Evolutionary conservation across 2,113 vertebrate species (phyloP), one percentile per base, ranked within the genome.

Genomic region (Atherinomorus stipes): DNA sequence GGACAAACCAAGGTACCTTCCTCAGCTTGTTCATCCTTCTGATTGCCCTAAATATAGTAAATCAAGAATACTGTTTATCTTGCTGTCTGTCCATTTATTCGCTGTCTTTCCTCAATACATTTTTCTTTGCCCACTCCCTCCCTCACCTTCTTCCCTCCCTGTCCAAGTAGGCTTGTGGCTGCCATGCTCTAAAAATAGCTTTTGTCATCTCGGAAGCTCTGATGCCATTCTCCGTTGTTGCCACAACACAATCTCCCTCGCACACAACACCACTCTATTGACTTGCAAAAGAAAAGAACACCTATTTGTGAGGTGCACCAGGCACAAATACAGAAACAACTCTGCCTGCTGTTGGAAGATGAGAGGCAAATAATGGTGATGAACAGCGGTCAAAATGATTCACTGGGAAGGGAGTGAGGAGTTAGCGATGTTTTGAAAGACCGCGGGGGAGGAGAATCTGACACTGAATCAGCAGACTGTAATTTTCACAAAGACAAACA

Each of bases 111-210:
- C 1, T 9, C 45, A 45, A 19, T 19, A 26, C 26, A 34, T 42
- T 26, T 58, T 65, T 28, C 26, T 18, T 28, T 49, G 4, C 44
- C 59, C 44, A 21, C 28, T 52, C 60, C 62, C 67, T 74, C 57
- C 73, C 56, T 65, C 64, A 22, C 74, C 71, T 75, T 64, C 23
- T 61, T 45, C 74, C 64, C 51, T 50, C 51, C 58, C 42, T 10
- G 68, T 19, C 80, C 69, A 73, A 76, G 78, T 64, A 64, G 76
- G 75, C 70, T 84, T 62, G 68, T 76, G 78, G 74, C 84, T 83
- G 76, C 64, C 31, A 38, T 11, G 11, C 63, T 74, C 86, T 88
- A 90, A 90, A 90, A 89, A 92, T 92, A 92, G 81, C 61, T 63
- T 71, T 77, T 83, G 84, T 88, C 85, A 66, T 87, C 67, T 89